phyloP scores from a whole-genome alignment of 2,888 invertebrate species.

The Cephus runcator region DNA sequence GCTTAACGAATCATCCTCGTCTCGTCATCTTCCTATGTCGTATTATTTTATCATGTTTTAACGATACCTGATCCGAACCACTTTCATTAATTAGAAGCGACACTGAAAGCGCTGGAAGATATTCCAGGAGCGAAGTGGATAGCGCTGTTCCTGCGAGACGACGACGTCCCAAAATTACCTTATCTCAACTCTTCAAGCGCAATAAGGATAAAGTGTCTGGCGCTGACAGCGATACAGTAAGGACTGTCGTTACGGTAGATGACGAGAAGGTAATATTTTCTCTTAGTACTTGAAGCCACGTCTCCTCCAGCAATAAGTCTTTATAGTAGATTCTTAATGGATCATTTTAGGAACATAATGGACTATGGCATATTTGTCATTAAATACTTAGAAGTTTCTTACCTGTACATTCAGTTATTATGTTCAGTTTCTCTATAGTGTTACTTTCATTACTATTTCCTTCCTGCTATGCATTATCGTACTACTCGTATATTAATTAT shows the following conservation, averaged over 20 bases:
- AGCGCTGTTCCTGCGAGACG: constrained; percentile 41
- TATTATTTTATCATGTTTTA: neutral
- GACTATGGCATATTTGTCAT: neutral
- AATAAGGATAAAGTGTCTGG: constrained; percentile 66
- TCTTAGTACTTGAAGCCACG: neutral
- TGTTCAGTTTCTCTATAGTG: neutral
- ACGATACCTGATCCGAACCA: neutral
- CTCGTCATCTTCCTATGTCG: neutral
- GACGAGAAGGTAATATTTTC: constrained; percentile 55
- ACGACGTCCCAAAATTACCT: constrained; percentile 54
- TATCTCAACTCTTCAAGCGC: constrained; percentile 62
- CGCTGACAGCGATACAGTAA: constrained; percentile 61
- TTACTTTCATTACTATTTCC: neutral
- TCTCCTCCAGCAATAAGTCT: neutral
- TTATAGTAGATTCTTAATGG: neutral
- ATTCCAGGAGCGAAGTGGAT: constrained; percentile 61
- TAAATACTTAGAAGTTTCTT: neutral
- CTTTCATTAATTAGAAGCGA: constrained; percentile 68
- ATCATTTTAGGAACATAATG: neutral
- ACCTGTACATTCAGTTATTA: neutral
- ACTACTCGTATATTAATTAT: neutral
- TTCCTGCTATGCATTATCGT: neutral
- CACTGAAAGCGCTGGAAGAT: constrained; percentile 73
- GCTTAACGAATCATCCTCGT: neutral
- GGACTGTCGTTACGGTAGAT: constrained; percentile 59